These are phyloP conservation scores for Cosmia pyralina DNA, from an alignment of 2,888 invertebrate genomes.

Conservation along the genomic window DNA sequence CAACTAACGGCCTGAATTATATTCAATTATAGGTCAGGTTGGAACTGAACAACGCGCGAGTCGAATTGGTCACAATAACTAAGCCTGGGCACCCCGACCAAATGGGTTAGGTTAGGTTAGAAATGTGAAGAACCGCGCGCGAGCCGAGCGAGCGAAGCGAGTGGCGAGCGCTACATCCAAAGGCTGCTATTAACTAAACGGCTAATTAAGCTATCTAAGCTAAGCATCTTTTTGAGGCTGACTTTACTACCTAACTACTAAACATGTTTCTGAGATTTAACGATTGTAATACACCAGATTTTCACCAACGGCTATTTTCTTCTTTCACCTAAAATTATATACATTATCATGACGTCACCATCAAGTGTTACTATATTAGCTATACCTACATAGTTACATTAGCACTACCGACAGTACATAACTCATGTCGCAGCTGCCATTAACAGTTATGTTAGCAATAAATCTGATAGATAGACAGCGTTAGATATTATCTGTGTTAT, in stretches of 20 bases:
- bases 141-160: no score
- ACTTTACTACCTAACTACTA: not conserved
- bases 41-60: no score
- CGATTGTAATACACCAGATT: not conserved
- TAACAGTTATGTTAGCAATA: constrained; percentile 68
- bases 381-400: constrained; percentile 41
- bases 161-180: no score
- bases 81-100: no score
- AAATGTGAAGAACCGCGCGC: no score
- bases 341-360: constrained; percentile 44
- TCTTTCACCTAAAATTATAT: not conserved
- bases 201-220: no score
- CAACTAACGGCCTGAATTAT: no score
- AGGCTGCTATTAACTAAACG: no score
- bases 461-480: constrained; percentile 65
- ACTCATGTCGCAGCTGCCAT: constrained; percentile 68
- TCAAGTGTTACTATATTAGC: constrained; percentile 9
- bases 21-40: no score
- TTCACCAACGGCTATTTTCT: not conserved
- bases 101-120: no score
- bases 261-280: not conserved
- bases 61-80: no score
- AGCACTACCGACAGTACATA: constrained; percentile 61
- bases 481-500: constrained; percentile 65
- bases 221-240: not conserved